Conservation (phyloP, 2,113 vertebrate species). For the Eonycteris spelaea region DNA sequence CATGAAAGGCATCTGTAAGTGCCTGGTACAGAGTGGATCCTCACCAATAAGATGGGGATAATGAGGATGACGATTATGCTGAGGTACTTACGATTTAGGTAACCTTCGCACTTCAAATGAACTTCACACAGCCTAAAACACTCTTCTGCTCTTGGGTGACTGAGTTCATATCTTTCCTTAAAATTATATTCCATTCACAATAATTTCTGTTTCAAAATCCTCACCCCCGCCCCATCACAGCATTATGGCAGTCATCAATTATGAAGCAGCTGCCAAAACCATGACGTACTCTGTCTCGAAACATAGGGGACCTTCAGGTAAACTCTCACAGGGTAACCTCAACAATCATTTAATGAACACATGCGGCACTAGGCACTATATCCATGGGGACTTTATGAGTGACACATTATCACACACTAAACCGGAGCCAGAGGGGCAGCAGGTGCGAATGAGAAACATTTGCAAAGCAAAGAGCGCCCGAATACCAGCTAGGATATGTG, state of each 20-base stretch:
- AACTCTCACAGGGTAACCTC: neutral
- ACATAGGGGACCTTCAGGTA: neutral
- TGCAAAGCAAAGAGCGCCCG: neutral
- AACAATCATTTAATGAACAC: fast-evolving
- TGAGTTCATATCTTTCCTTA: neutral
- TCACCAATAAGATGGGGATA: neutral
- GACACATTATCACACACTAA: fast-evolving
- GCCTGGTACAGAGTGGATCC: neutral
- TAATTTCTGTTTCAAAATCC: neutral
- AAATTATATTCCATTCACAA: neutral
- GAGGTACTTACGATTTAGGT: neutral
- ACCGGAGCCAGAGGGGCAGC: neutral
- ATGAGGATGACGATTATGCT: neutral
- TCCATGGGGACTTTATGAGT: fast-evolving
- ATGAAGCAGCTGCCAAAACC: neutral
- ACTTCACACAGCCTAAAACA: neutral
- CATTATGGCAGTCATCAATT: neutral
- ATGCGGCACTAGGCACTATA: fast-evolving
- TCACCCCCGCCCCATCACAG: too few species aligned
- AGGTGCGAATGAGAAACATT: neutral
- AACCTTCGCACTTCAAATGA: neutral
- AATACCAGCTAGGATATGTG: neutral
- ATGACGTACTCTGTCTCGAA: neutral
- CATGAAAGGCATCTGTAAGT: neutral
- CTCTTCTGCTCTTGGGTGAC: neutral